These are phyloP conservation scores for Leucopsar rothschildi DNA, from an alignment of 2,113 vertebrate species.

Conservation along the genomic window DNA sequence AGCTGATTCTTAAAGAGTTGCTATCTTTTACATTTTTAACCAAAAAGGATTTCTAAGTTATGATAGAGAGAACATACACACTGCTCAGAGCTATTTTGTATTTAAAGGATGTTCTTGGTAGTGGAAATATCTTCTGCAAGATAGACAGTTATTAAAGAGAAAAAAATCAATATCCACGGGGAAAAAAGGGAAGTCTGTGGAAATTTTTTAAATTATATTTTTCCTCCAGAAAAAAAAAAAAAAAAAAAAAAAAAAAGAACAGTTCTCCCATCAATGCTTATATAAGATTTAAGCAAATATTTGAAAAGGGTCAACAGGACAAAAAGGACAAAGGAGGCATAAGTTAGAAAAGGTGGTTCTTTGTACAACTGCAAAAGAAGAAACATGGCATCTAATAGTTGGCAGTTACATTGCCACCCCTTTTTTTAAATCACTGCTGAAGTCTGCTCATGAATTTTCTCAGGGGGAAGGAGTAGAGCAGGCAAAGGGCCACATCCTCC, in stretches of 20 bases:
- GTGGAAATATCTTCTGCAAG: not conserved
- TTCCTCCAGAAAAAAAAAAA: not conserved
- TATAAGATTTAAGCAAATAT: not conserved
- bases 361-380: not conserved
- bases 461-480: not conserved
- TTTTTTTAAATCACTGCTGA: not conserved
- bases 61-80: fast-evolving
- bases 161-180: not conserved
- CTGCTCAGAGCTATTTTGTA: not conserved
- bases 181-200: not conserved
- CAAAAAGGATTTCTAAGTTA: not conserved
- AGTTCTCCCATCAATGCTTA: not conserved
- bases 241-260: not conserved
- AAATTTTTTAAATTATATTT: not conserved
- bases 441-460: not conserved
- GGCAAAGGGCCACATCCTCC: not conserved
- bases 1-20: not conserved
- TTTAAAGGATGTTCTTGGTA: not conserved
- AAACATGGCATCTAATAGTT: not conserved
- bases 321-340: not conserved
- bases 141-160: not conserved
- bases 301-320: not conserved
- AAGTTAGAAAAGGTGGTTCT: not conserved
- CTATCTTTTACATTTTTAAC: not conserved
- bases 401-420: not conserved